Base-by-base conservation (phyloP, 2,888 invertebrate genomes). In the Candidula unifasciata region DNA sequence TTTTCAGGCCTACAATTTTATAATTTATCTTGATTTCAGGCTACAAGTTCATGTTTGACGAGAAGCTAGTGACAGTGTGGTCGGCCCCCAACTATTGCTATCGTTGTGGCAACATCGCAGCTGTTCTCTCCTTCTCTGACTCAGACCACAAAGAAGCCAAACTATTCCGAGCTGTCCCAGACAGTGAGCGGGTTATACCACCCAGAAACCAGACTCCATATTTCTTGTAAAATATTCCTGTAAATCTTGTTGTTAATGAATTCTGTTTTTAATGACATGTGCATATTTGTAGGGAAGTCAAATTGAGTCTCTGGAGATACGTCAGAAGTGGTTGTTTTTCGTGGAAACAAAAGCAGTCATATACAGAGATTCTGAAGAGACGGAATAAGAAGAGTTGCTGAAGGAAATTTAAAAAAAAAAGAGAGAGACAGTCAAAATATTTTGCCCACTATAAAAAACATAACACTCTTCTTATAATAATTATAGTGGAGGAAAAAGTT, bases 1-100 rank as follows among this genome's bases (percentile, higher is more conserved):
- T 44, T 44, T 13, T 44, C 44, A 44, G 13, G 66, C 27, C 6
- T 16, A 27, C 27, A 18, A 30, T 18, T 18, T 35, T 18, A 30
- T 69, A 16, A 37, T 73, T 57, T 52, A 21, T 68, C 18, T 30
- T 13, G 10, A 74, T 94, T 95, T 35, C 94, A 97, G 97, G 98
- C 87, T 97, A 96, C 94, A 99, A 98, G 95, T 99, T 98, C 94
- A 98, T 99, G 97, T 99, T 99, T 94, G 96, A 98, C 92, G 97
- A 98, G 91, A 97, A 97, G 93, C 95, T 99, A 90, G 98, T 99
- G 60, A 99, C 99, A 0, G 98, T 99, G 2, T 99, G 99, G 94
- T 98, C 99, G 27, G 99, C 99, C 8, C 99, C 99, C 6, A 99
- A 99, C 95, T 99, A 99, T 94, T 99, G 99, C 94, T 99, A 99